Conservation (phyloP, 2,113 vertebrate genomes). For the Leuciscus idus region DNA sequence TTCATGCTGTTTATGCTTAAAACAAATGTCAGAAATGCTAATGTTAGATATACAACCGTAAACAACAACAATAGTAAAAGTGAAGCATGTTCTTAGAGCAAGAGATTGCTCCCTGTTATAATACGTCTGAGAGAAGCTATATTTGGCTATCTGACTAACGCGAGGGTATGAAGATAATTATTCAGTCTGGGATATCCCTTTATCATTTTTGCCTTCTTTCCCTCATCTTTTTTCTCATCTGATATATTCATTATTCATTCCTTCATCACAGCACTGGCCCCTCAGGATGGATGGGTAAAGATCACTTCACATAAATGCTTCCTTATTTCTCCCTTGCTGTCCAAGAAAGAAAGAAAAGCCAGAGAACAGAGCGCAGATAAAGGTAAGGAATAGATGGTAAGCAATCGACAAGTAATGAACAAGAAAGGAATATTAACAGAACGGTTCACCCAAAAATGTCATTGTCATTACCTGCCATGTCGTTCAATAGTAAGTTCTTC, state of each 20-base stretch:
- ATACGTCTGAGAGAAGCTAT: background rate
- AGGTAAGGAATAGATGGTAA: slow-evolving; percentile 30
- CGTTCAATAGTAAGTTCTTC: background rate
- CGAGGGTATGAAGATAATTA: slow-evolving; percentile 43
- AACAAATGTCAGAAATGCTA: background rate
- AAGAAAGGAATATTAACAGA: slow-evolving; percentile 36
- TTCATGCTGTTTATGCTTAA: background rate
- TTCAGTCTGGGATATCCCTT: slow-evolving; percentile 49
- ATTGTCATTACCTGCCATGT: background rate
- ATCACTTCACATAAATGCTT: slow-evolving; percentile 65
- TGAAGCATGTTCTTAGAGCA: background rate
- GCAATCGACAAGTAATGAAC: slow-evolving; percentile 26
- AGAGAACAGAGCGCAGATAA: slow-evolving; percentile 30
- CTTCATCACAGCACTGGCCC: slow-evolving; percentile 65
- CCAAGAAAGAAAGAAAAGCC: slow-evolving; percentile 33
- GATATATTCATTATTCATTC: slow-evolving; percentile 71
- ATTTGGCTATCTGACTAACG: slow-evolving; percentile 26
- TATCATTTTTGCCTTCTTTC: slow-evolving; percentile 52
- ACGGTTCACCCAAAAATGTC: background rate
- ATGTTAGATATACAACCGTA: background rate
- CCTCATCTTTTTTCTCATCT: slow-evolving; percentile 56
- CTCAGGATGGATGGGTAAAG: slow-evolving; percentile 66
- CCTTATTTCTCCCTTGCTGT: slow-evolving; percentile 60
- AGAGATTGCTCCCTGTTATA: background rate
- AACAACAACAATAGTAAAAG: slow-evolving; percentile 15